Percentiles rank a stretch among this genome's conserved stretches.
Evolutionary conservation across 2,113 vertebrate genomes (phyloP).

Genomic region (Vidua chalybeata): DNA sequence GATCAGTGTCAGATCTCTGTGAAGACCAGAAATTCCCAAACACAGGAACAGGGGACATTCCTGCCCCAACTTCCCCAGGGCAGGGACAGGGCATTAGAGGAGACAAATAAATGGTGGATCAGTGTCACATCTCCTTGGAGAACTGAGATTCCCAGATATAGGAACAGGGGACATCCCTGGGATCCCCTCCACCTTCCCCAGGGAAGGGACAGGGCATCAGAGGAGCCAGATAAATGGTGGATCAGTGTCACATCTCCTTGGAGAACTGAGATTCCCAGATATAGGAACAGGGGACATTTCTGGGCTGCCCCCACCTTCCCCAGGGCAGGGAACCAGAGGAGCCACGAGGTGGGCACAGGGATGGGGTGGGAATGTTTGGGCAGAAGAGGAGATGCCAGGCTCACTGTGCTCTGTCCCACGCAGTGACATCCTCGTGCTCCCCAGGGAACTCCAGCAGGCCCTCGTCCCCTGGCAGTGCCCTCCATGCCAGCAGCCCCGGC

Average conservation of each 20-base stretch:
- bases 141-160: rapidly evolving
- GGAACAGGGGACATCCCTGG: not conserved
- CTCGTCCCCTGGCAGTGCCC: constrained; percentile 74
- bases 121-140: not conserved
- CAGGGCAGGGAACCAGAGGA: not conserved
- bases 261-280: rapidly evolving
- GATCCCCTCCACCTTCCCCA: no score
- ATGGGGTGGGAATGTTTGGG: not conserved
- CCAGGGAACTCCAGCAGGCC: constrained; percentile 79
- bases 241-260: not conserved
- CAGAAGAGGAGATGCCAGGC: not conserved
- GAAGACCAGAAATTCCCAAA: no score
- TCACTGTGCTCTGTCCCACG: constrained; percentile 22
- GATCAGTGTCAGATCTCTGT: no score
- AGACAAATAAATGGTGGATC: not conserved
- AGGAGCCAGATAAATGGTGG: not conserved
- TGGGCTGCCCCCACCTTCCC: not conserved
- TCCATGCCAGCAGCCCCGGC: constrained; percentile 74
- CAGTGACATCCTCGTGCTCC: constrained; percentile 82
- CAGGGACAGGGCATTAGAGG: not conserved
- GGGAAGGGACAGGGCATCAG: not conserved
- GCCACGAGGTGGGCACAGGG: not conserved
- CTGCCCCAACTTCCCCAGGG: no score
- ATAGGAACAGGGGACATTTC: rapidly evolving
- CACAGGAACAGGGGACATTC: no score